phyloP scores from a whole-genome alignment of 2,797 vertebrate genomes.

The Acomys russatus region DNA sequence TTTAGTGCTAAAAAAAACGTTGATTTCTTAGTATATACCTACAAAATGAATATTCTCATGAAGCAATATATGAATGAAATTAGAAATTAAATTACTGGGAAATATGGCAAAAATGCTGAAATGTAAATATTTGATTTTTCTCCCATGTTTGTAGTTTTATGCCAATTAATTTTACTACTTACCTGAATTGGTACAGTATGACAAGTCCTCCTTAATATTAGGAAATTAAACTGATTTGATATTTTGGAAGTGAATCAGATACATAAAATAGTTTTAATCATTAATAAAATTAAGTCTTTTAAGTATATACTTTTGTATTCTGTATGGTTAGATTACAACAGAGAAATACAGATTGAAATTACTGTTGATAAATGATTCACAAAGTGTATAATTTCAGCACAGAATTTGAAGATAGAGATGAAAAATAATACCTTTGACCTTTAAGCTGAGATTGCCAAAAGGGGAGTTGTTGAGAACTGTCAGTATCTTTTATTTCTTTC shows the following conservation, averaged over 20 bases:
- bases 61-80: neutral
- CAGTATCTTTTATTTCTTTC: neutral
- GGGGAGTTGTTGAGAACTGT: neutral
- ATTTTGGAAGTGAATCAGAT: slow-evolving; percentile 18
- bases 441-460: neutral
- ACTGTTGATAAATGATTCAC: neutral
- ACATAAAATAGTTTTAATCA: slow-evolving; percentile 23
- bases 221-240: neutral
- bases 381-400: neutral
- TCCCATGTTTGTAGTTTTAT: neutral
- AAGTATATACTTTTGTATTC: neutral
- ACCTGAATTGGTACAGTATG: neutral
- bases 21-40: neutral
- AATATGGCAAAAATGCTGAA: slow-evolving; percentile 31
- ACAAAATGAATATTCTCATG: neutral
- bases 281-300: neutral
- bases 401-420: neutral
- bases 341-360: neutral
- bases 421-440: neutral
- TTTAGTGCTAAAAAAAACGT: neutral
- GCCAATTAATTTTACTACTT: slow-evolving; percentile 20
- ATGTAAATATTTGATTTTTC: slow-evolving; percentile 9
- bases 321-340: neutral
- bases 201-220: neutral
- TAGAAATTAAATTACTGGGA: neutral